Base-by-base conservation (phyloP, 2,888 invertebrate genomes). In the Torymus texanus region DNA sequence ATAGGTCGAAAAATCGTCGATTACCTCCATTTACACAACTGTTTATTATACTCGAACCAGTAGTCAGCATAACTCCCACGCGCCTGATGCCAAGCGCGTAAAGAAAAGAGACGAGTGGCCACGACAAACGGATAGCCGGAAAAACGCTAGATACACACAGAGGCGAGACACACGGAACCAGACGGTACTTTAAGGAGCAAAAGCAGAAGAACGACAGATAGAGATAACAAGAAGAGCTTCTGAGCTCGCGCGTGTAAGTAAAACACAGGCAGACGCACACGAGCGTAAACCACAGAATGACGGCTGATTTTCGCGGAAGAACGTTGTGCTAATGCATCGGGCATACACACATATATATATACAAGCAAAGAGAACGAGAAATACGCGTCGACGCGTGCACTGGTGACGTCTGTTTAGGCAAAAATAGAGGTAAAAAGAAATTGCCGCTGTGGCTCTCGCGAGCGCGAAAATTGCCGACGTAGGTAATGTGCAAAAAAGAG, bases 291-390 rank as follows among this genome's bases (percentile, higher is more conserved):
- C 53, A 50, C 24, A 71, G 59, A 18, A 71, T 68, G 62, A 50
- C 53, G 68, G 21, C 29, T 59, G 70, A 66, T 80, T 82, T 80
- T 78, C 68, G 65, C 78, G 58, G 66, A 78, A 75, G 73, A 58
- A 75, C 21, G 51, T 61, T 18, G 41, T 55, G 74, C 75, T 79
- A 81, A 82, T 81, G 78, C 78, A 81, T 75, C 76, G 75, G 41
- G 70, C 74, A 79, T 51, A 79, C 68, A 14, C n/a, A 13, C 12
- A 5, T 2, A 51, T 8, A 13, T 18, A 51, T 11, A 58, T 16
- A 72, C 53, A 67, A 8, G 10, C 8, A 41, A 8, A 41, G 41
- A 41, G 5, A 29, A 29, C 29, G 8, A 24, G 24, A 24, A 29
- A 29, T 3, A 29, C 29, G 29, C 29, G 29, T 29, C 29, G 29